Conservation (phyloP, 1,140 invertebrate genomes). For the Penaeus chinensis region DNA sequence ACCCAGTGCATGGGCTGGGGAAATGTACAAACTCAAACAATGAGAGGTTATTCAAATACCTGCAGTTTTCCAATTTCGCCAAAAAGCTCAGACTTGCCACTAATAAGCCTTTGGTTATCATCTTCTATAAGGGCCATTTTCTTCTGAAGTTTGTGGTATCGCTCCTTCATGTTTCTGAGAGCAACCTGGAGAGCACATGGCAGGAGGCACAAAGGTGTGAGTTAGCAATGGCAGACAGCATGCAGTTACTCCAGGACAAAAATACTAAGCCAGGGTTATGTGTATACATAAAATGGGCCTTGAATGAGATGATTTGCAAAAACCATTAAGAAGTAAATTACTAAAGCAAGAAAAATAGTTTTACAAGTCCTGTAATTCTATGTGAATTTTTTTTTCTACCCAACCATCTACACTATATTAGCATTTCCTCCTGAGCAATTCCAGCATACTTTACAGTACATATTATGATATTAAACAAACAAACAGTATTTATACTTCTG, state of each 20-base stretch:
- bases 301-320: too few species aligned
- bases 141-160: constrained; percentile 63
- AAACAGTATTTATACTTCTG: too few species aligned
- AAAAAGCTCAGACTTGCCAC: constrained; percentile 63
- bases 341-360: too few species aligned
- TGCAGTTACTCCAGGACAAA: background rate
- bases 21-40: background rate
- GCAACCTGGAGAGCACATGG: constrained; percentile 52
- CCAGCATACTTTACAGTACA: too few species aligned
- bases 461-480: too few species aligned
- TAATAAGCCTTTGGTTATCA: constrained; percentile 60
- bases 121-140: constrained; percentile 63
- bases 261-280: background rate
- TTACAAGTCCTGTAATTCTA: too few species aligned
- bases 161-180: constrained; percentile 63
- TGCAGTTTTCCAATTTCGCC: constrained; percentile 63
- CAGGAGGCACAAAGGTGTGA: constrained; percentile 2
- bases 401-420: too few species aligned
- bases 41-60: constrained; percentile 30
- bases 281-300: too few species aligned
- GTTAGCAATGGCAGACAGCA: background rate
- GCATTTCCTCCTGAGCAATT: too few species aligned
- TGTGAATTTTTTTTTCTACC: too few species aligned
- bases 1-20: background rate
- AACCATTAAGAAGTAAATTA: too few species aligned